Percentiles rank a stretch among this genome's conserved stretches.
phyloP scores from a whole-genome alignment of 2,888 invertebrate genomes.

The Sminthurides aquaticus region DNA sequence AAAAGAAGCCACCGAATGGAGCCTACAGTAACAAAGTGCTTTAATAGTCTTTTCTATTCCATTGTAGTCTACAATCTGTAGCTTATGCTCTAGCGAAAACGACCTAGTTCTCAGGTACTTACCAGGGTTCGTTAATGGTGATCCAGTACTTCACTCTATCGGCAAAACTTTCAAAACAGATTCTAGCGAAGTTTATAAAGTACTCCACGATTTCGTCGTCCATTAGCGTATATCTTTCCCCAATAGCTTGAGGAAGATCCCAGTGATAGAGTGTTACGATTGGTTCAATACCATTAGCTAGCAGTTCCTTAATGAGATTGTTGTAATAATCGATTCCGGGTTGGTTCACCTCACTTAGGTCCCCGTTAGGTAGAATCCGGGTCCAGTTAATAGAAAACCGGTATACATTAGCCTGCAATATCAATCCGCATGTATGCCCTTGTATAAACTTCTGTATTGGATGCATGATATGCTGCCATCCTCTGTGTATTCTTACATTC shows the following conservation, averaged over 20 bases:
- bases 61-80: too few relatives aligned
- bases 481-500: conserved; percentile 43
- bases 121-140: conserved; percentile 54
- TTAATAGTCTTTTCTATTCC: too few relatives aligned
- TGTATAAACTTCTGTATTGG: too few relatives aligned
- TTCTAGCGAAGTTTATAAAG: conserved; percentile 25
- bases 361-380: conserved; percentile 48
- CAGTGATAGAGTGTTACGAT: conserved; percentile 48
- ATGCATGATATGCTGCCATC: too few relatives aligned
- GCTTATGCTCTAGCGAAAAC: too few relatives aligned
- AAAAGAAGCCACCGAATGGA: conserved; percentile 45
- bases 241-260: conserved; percentile 51
- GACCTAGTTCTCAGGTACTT: too few relatives aligned
- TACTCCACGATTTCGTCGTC: conserved; percentile 21
- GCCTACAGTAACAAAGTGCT: too few relatives aligned
- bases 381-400: conserved; percentile 50
- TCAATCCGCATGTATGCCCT: too few relatives aligned
- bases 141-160: conserved; percentile 34
- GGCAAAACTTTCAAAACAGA: conserved; percentile 27
- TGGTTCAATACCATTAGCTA: conserved; percentile 55
- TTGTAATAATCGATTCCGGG: conserved; percentile 69
- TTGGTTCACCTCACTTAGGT: conserved; percentile 51
- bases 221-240: conserved; percentile 40
- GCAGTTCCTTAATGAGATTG: conserved; percentile 63
- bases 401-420: conserved; percentile 28